Percentiles rank a stretch among this genome's conserved stretches.
phyloP scores from a whole-genome alignment of 2,113 vertebrate genomes.

The Nibea albiflora region DNA sequence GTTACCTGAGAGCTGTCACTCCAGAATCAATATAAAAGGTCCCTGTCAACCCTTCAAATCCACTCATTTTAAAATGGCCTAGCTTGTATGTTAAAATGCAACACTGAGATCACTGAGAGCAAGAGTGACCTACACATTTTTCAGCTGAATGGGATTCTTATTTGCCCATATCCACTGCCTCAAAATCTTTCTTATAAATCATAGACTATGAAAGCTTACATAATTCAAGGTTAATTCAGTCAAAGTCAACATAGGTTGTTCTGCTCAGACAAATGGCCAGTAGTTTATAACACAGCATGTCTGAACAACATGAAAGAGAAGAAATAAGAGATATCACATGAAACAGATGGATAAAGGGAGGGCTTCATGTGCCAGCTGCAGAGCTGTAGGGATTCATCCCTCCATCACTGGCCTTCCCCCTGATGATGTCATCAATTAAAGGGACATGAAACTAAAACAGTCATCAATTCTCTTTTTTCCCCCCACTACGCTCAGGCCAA shows the following conservation, averaged over 20 bases:
- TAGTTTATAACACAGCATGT: background rate
- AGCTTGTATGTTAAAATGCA: background rate
- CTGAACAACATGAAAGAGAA: background rate
- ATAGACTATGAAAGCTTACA: background rate
- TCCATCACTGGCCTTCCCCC: slow-evolving; percentile 58
- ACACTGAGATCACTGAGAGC: background rate
- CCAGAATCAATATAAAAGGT: background rate
- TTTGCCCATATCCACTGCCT: background rate
- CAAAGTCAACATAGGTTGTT: slow-evolving; percentile 7
- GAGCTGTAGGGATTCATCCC: slow-evolving; percentile 60
- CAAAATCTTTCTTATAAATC: background rate
- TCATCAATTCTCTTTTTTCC: slow-evolving; percentile 17
- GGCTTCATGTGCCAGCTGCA: slow-evolving; percentile 64
- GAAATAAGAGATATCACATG: slow-evolving; percentile 22
- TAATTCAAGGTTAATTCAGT: slow-evolving; percentile 35
- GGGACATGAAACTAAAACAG: slow-evolving; percentile 63
- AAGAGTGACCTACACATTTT: background rate
- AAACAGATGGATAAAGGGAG: slow-evolving; percentile 43
- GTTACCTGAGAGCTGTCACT: background rate
- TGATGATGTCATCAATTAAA: slow-evolving; percentile 78
- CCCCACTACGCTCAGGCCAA: background rate
- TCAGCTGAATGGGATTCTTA: background rate
- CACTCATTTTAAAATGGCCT: background rate
- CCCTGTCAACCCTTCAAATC: background rate
- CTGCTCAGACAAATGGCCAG: background rate